phyloP scores from a whole-genome alignment of 2,888 invertebrate species.

The Philaethria dido region DNA sequence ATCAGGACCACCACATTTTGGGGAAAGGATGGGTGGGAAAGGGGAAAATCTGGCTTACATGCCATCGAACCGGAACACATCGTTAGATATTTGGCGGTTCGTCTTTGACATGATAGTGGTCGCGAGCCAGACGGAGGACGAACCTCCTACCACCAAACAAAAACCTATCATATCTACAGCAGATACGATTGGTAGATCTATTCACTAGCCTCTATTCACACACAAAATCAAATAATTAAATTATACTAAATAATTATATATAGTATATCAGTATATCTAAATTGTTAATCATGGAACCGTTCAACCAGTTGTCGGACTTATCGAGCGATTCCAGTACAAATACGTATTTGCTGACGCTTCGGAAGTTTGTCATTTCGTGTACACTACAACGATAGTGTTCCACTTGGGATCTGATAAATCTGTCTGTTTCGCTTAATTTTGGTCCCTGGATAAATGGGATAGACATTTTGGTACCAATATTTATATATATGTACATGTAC shows the following conservation, averaged over 20 bases:
- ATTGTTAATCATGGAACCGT: conserved; percentile 9
- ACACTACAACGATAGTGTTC: conserved; percentile 54
- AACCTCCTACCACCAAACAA: too few relatives aligned
- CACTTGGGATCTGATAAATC: conserved; percentile 46
- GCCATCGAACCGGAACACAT: too few relatives aligned
- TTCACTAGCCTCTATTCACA: not conserved
- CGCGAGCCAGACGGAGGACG: too few relatives aligned
- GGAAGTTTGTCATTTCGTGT: conserved; percentile 70
- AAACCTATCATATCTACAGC: too few relatives aligned
- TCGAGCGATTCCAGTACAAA: conserved; percentile 62
- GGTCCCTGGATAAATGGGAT: not conserved
- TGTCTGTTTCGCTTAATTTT: conserved; percentile 1
- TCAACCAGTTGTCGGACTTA: conserved; percentile 39
- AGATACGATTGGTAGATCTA: too few relatives aligned
- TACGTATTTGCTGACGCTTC: conserved; percentile 69
- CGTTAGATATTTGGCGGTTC: too few relatives aligned
- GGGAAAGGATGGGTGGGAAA: too few relatives aligned
- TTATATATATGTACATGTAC: too few relatives aligned
- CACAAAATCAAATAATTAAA: not conserved
- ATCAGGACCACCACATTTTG: too few relatives aligned
- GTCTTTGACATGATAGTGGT: too few relatives aligned
- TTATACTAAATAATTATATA: not conserved
- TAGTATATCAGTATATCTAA: conserved; percentile 12
- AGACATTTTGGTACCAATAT: not conserved
- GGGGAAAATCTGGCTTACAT: too few relatives aligned